phyloP scores from a whole-genome alignment of 2,888 invertebrate genomes.

The Drosophila atripex region DNA sequence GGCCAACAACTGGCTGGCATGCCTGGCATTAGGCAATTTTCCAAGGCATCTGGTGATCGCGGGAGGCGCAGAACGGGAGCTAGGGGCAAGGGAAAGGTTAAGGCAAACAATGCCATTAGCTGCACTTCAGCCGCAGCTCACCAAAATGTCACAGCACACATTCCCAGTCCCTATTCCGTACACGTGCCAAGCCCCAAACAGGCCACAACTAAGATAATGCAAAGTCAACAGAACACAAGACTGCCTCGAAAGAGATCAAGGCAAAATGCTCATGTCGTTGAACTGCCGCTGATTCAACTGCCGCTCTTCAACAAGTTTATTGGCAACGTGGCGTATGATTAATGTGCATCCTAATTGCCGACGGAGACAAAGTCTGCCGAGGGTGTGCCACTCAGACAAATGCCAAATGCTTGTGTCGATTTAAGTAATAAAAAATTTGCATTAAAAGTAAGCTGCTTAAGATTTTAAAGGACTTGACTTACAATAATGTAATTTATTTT shows the following conservation, averaged over 20 bases:
- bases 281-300: constrained; percentile 42
- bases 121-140: constrained; percentile 29
- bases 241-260: constrained; percentile 7
- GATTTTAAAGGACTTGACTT: not conserved
- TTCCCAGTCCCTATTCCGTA: not conserved
- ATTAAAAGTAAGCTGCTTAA: not conserved
- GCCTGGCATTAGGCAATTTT: constrained; percentile 26
- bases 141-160: constrained; percentile 25
- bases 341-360: constrained; percentile 54
- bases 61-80: not conserved
- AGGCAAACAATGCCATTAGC: constrained; percentile 42
- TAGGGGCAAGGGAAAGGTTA: not conserved
- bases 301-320: constrained; percentile 28
- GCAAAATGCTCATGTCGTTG: constrained; percentile 43
- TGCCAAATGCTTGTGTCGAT: not conserved
- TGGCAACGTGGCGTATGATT: constrained; percentile 58
- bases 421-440: not conserved
- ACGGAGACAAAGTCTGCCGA: constrained; percentile 35
- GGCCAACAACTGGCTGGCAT: too few species aligned
- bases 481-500: not conserved
- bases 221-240: constrained; percentile 42
- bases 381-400: constrained; percentile 18
- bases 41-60: constrained; percentile 17
- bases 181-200: constrained; percentile 55
- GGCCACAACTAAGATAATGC: constrained; percentile 70